Percentiles rank a stretch among this genome's conserved stretches.
These are phyloP conservation scores for Euzophera pinguis DNA, from an alignment of 2,888 invertebrate genomes.

Conservation along the genomic window DNA sequence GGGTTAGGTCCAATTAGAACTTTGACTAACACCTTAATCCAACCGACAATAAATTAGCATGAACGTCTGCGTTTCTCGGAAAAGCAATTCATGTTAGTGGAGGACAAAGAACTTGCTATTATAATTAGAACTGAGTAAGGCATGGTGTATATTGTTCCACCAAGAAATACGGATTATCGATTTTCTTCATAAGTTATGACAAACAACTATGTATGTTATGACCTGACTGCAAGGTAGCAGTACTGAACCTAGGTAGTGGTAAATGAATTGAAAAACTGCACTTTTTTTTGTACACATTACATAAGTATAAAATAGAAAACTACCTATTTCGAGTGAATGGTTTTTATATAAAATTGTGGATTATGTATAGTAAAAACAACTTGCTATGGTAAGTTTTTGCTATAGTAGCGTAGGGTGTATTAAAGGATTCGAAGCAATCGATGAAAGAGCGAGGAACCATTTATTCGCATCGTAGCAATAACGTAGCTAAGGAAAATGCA, in stretches of 20 bases:
- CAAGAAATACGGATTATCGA: not conserved
- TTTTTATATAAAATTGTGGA: not conserved
- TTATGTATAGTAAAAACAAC: too few relatives aligned
- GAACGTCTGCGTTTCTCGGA: conserved; percentile 41
- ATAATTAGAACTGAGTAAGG: conserved; percentile 16
- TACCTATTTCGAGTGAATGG: too few relatives aligned
- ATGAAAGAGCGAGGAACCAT: not conserved
- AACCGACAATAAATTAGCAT: conserved; percentile 39
- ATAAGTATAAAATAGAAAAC: too few relatives aligned
- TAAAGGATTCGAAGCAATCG: not conserved
- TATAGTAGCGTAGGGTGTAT: not conserved
- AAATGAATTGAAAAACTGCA: too few relatives aligned
- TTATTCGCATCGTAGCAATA: conserved; percentile 8
- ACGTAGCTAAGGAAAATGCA: not conserved
- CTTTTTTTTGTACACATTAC: too few relatives aligned
- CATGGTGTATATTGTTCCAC: not conserved
- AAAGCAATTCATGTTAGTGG: conserved; percentile 42
- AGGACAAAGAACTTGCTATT: conserved; percentile 21
- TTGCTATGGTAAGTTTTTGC: not conserved
- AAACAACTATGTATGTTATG: too few relatives aligned
- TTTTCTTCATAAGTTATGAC: too few relatives aligned
- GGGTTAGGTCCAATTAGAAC: conserved; percentile 25
- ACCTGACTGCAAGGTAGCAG: too few relatives aligned
- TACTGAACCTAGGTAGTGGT: too few relatives aligned
- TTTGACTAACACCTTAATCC: conserved; percentile 20